Percentiles rank a stretch among this genome's conserved stretches.
Evolutionary conservation across 2,113 vertebrate species (phyloP).

Genomic region (Perognathus longimembris): DNA sequence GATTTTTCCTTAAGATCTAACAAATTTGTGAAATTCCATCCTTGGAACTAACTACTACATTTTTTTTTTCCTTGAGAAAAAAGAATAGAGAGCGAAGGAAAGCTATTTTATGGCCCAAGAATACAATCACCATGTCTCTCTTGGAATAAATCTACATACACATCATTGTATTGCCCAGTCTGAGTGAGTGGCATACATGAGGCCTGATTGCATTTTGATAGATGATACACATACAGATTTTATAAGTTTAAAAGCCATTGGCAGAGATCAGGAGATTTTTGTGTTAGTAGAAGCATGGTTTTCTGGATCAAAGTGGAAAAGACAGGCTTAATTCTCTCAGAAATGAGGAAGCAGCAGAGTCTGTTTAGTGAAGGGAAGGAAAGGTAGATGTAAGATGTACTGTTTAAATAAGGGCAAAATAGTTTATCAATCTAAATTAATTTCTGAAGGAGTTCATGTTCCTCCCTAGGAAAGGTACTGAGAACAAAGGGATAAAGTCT

Average conservation of each 20-base stretch:
- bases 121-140: background rate
- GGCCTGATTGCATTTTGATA: conserved; percentile 8
- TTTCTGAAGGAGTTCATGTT: background rate
- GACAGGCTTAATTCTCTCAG: conserved; percentile 28
- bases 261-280: conserved; percentile 61
- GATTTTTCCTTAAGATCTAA: conserved; percentile 27
- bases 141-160: background rate
- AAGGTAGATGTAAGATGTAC: background rate
- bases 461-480: conserved; percentile 10
- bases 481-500: conserved; percentile 15
- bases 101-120: background rate
- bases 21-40: background rate
- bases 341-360: conserved; percentile 14
- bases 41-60: background rate
- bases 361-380: conserved; percentile 48
- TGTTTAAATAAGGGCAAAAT: conserved; percentile 28
- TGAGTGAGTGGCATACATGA: conserved; percentile 4
- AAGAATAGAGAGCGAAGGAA: background rate
- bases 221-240: conserved; percentile 40
- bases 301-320: conserved; percentile 54
- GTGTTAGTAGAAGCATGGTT: conserved; percentile 58
- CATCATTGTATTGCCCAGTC: background rate
- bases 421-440: conserved; percentile 13
- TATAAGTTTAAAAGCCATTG: conserved; percentile 51
- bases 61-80: conserved; percentile 8